Percentiles rank a stretch among this genome's conserved stretches.
phyloP scores from a whole-genome alignment of 2,113 vertebrate genomes.

The Hemiprocne comata region DNA sequence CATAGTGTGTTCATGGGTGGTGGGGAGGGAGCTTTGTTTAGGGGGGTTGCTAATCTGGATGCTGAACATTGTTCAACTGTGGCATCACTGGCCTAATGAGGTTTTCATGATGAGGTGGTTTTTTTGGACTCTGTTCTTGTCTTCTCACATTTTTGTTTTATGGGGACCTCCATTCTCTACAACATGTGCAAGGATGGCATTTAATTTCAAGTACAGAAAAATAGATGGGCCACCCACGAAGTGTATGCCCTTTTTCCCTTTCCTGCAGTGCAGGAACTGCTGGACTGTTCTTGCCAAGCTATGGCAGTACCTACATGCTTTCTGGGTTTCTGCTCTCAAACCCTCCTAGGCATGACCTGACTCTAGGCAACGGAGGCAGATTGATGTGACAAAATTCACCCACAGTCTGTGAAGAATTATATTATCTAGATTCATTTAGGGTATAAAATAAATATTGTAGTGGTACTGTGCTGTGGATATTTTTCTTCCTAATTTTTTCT shows the following conservation, averaged over 20 bases:
- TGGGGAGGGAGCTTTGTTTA: not conserved
- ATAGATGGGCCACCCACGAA: not conserved
- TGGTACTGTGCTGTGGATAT: not conserved
- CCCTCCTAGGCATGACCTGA: not conserved
- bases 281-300: not conserved
- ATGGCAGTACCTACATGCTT: accelerated
- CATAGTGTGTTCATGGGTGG: not conserved
- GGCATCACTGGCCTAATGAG: not conserved
- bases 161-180: not conserved
- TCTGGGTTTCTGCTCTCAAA: not conserved
- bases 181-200: not conserved
- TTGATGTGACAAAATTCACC: not conserved
- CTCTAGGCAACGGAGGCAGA: not conserved
- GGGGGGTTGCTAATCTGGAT: not conserved
- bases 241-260: not conserved
- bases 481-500: not conserved
- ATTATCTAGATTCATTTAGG: not conserved
- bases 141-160: not conserved
- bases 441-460: not conserved
- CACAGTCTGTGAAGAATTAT: not conserved
- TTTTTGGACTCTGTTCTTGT: not conserved
- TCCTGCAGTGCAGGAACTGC: not conserved
- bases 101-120: not conserved
- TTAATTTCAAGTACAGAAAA: not conserved
- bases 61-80: not conserved